Base-by-base conservation (phyloP, 2,888 invertebrate genomes). In the Acleris literana region DNA sequence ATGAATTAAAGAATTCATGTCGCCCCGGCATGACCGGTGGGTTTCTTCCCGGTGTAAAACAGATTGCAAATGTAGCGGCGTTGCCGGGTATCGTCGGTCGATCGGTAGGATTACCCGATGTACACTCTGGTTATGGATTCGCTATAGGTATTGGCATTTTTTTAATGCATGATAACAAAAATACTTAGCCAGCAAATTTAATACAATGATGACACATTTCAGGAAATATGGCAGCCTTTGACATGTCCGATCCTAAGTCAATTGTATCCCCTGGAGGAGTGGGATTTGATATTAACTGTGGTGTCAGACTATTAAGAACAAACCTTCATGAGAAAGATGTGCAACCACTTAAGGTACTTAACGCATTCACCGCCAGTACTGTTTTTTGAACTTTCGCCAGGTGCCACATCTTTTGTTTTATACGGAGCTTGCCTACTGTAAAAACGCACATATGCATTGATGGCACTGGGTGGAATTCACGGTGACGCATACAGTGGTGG, bases 141-240 rank as follows among this genome's bases (percentile, higher is more conserved):
- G 99, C 99, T 16, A 99, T 99, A 84, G 99, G 96, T 95, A 93
- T 20, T 17, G 7, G 25, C 49, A 17, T 20, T 18, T 20, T 17
- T 9, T 16, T 13, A 11, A 11, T 2, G 7, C 17, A 46, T n/a
- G 2, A 5, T 46, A 6, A 18, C 13, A 29, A 39, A 33, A 5
- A 25, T n/a, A n/a, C 25, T 16, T 53, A 7, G 18, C 17, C 33
- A 9, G 9, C 33, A 33, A 33, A 7, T 33, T 33, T 9, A 13
- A 39, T 25, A 25, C 18, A 33, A 57, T 58, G 22, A 43, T 68
- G 57, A 20, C 43, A 61, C 69, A 52, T 83, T 83, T 67, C 76
- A 96, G 97, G 99, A 61, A 99, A 99, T 86, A 99, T 99, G 97
- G 99, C 99, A 70, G 99, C 99, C 5, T 99, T 99, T 92, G 99